Evolutionary conservation across 23 tunicate species (phyloP).

Genomic region (Halocynthia aurantium): DNA sequence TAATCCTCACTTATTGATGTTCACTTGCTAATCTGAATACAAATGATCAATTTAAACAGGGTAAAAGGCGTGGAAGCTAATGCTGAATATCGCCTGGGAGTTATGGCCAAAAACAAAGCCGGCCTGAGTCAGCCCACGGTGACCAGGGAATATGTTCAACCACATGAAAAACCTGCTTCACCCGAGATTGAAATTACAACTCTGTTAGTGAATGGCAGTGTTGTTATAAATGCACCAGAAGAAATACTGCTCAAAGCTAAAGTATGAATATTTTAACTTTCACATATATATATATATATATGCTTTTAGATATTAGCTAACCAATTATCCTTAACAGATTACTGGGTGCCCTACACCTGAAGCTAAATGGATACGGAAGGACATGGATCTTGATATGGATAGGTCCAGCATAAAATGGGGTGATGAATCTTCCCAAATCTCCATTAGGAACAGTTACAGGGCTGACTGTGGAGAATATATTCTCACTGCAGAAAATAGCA

Average conservation of each 20-base stretch:
- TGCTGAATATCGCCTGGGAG: conserved; percentile 57
- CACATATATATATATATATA: background rate
- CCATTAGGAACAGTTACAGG: conserved; percentile 34
- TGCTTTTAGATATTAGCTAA: no score
- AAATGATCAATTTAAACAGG: background rate
- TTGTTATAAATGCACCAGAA: conserved; percentile 53
- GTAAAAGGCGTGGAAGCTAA: conserved; percentile 57
- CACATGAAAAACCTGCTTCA: conserved; percentile 25
- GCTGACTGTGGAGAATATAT: conserved; percentile 73
- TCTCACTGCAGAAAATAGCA: conserved; percentile 53
- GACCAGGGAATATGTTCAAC: conserved; percentile 46
- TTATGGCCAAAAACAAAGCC: conserved; percentile 89
- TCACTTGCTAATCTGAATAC: no score
- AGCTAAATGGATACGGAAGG: conserved; percentile 59
- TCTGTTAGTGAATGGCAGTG: conserved; percentile 38
- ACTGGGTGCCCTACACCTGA: conserved; percentile 75
- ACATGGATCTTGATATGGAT: conserved; percentile 36
- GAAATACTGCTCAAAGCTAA: conserved; percentile 49
- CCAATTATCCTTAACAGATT: background rate
- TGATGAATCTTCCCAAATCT: conserved; percentile 33
- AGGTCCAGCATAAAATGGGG: conserved; percentile 43
- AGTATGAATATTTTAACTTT: background rate
- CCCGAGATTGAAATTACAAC: conserved; percentile 56
- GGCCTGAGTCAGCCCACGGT: conserved; percentile 80
- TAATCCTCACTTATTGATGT: background rate